Conservation (phyloP, 2,888 invertebrate genomes). For the Slavum lentiscoides region DNA sequence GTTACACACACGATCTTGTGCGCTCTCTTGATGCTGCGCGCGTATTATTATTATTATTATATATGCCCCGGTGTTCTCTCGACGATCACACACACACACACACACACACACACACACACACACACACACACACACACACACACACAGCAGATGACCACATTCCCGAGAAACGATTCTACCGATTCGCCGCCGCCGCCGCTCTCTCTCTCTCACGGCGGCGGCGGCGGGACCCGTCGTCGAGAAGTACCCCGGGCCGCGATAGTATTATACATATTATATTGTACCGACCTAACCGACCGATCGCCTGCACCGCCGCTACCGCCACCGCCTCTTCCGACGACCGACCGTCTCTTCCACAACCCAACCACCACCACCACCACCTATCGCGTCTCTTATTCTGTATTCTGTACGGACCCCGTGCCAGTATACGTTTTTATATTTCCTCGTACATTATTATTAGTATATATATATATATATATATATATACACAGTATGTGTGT, state of each 20-base stretch:
- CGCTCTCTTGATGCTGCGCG: constrained; percentile 16
- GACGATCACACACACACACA: neutral
- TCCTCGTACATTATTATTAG: neutral
- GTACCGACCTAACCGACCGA: too few relatives aligned
- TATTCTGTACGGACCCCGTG: too few relatives aligned
- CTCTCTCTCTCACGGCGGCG: constrained; percentile 10
- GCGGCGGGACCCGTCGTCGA: constrained; percentile 1
- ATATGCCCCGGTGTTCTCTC: constrained; percentile 25
- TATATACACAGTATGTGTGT: neutral
- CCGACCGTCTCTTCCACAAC: too few relatives aligned
- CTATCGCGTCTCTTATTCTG: too few relatives aligned
- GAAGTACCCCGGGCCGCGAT: too few relatives aligned
- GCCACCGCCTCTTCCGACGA: too few relatives aligned
- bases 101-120: neutral
- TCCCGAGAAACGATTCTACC: constrained; percentile 44
- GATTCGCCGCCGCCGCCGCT: neutral
- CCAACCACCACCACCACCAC: too few relatives aligned
- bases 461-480: too few relatives aligned
- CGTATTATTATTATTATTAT: constrained; percentile 6
- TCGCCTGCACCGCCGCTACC: too few relatives aligned
- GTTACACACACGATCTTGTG: constrained; percentile 7
- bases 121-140: neutral
- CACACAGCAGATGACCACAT: constrained; percentile 37
- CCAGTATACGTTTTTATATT: too few relatives aligned
- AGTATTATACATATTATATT: too few relatives aligned